Evolutionary conservation across 2,797 vertebrate species (phyloP).

Genomic region (Nannoperca australis): DNA sequence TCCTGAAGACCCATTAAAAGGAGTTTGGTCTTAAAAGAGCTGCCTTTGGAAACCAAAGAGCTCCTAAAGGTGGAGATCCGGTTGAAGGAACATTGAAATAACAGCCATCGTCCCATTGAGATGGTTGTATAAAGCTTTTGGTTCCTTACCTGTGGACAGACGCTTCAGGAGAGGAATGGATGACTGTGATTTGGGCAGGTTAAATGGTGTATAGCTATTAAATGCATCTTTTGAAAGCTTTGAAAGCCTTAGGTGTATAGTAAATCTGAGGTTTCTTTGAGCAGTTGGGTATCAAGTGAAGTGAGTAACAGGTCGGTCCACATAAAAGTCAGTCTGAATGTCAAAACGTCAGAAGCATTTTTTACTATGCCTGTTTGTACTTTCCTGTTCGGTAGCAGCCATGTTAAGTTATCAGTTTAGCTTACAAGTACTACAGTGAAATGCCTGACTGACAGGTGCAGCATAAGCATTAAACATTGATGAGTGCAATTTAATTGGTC

Average conservation of each 20-base stretch:
- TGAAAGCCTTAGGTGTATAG: not conserved
- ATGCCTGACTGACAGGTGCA: conserved; percentile 67
- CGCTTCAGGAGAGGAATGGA: not conserved
- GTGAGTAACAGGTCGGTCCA: not conserved
- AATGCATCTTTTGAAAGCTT: not conserved
- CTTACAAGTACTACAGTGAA: conserved; percentile 49
- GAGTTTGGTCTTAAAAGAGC: conserved; percentile 3
- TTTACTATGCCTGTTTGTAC: conserved; percentile 36
- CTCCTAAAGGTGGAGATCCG: not conserved
- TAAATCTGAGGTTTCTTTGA: conserved; percentile 7
- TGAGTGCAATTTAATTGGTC: conserved; percentile 71
- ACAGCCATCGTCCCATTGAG: not conserved
- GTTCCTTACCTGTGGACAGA: not conserved
- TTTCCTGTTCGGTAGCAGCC: conserved; percentile 8
- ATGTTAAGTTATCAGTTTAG: conserved; percentile 45
- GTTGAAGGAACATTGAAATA: not conserved
- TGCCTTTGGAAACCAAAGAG: not conserved
- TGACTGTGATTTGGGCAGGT: not conserved
- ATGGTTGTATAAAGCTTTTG: not conserved
- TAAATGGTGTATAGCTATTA: not conserved
- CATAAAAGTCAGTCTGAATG: conserved; percentile 31
- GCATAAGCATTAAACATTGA: conserved; percentile 63
- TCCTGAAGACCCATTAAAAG: not conserved
- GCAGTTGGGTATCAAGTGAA: not conserved
- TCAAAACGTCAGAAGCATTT: conserved; percentile 30